phyloP scores from a whole-genome alignment of 2,888 invertebrate species.

The Callyntrura sp. region DNA sequence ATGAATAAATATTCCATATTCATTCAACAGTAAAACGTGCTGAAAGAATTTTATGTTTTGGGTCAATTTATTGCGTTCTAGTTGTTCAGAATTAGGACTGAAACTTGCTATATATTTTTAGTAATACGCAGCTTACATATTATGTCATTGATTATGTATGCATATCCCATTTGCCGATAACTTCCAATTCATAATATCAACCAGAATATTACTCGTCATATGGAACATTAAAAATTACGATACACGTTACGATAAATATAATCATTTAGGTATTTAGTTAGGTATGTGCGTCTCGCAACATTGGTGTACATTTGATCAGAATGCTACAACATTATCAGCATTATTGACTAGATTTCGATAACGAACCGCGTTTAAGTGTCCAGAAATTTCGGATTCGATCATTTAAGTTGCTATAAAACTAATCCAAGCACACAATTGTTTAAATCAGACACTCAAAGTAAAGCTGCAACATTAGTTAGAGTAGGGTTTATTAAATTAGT shows the following conservation, averaged over 20 bases:
- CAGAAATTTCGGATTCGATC: neutral
- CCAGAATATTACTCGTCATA: neutral
- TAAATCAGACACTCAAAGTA: neutral
- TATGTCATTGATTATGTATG: slow-evolving; percentile 22
- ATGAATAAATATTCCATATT: too few species aligned
- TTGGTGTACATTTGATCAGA: slow-evolving; percentile 3
- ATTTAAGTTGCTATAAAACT: neutral
- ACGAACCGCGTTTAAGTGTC: slow-evolving; percentile 8
- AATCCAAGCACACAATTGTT: neutral
- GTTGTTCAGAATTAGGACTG: neutral
- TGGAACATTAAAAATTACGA: neutral
- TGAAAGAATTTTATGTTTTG: too few species aligned
- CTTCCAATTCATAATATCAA: slow-evolving; percentile 4
- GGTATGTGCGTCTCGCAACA: slow-evolving; percentile 7
- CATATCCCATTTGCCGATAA: neutral
- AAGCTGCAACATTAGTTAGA: neutral
- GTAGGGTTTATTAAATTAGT: neutral
- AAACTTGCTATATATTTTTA: too few species aligned
- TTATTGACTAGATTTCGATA: slow-evolving; percentile 12
- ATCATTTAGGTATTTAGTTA: too few species aligned
- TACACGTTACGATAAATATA: slow-evolving; percentile 11
- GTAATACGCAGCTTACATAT: too few species aligned
- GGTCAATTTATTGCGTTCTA: neutral
- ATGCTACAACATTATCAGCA: slow-evolving; percentile 3
- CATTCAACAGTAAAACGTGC: too few species aligned